Evolutionary conservation across 2,888 invertebrate genomes (phyloP).

Genomic region (Caradrina clavipalpis): DNA sequence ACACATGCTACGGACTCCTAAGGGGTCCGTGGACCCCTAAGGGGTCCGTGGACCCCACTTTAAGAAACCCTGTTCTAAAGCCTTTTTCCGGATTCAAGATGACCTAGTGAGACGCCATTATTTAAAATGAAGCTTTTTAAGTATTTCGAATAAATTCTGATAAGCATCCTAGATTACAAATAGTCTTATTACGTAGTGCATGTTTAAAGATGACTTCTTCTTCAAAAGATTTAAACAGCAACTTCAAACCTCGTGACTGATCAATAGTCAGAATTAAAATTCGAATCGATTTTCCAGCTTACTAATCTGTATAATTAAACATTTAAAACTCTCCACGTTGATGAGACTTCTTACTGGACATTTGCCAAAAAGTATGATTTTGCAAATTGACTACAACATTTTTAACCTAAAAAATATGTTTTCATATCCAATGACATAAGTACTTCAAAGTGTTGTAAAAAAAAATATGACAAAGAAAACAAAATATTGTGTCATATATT

Average conservation of each 20-base stretch:
- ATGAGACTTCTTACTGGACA: slow-evolving; percentile 26
- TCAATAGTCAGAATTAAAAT: slow-evolving; percentile 38
- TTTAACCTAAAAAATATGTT: neutral
- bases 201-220: slow-evolving; percentile 49
- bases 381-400: slow-evolving; percentile 12
- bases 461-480: slow-evolving; percentile 6
- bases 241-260: slow-evolving; percentile 44
- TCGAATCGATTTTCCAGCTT: slow-evolving; percentile 40
- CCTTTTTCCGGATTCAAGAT: neutral
- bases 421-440: neutral
- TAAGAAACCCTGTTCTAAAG: neutral
- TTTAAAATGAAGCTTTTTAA: slow-evolving; percentile 6
- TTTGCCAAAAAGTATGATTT: slow-evolving; percentile 39
- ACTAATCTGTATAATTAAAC: slow-evolving; percentile 37
- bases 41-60: too few species aligned
- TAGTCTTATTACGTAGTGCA: slow-evolving; percentile 20
- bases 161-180: slow-evolving; percentile 32
- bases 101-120: neutral
- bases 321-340: slow-evolving; percentile 19
- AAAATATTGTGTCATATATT: neutral
- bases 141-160: slow-evolving; percentile 37
- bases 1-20: too few species aligned
- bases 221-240: slow-evolving; percentile 34
- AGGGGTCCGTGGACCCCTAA: too few species aligned
- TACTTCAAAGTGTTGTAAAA: neutral